Base-by-base conservation (phyloP, 1,140 invertebrate genomes). In the Drusus annulatus region DNA sequence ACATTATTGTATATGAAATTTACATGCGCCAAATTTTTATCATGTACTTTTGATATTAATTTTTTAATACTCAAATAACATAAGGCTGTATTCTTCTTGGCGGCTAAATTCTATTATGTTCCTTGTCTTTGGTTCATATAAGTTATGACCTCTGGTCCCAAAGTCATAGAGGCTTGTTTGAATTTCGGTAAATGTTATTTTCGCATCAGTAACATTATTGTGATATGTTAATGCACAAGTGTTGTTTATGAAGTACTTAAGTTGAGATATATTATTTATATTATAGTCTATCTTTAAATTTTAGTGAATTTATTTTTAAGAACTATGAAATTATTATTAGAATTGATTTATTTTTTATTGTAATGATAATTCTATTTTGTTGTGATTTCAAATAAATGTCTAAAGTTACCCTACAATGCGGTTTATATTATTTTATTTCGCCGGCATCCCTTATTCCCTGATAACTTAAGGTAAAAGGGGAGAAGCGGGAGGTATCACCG, bases 281-380 rank as follows among this genome's bases (percentile, higher is more conserved):
- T 76, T 76, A 63, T 76, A 58, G 45, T 76, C 23, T 60, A 60
- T 76, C 19, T 62, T 45, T 76, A 76, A 76, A 62, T 62, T 75
- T 69, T 52, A 51, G 69, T 73, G 21, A 73, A 52, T 54, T 16
- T 68, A 73, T 52, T 73, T 69, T 73, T 73, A 73, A 52, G 45
- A 52, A 23, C 51, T 73, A 73, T 73, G 51, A 54, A 73, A 52
- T 45, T 69, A 52, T 54, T 23, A 54, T 52, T 52, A 15, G 25
- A 54, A 52, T 19, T 68, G 23, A 63, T 69, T 73, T n/a, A 73
- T 73, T 73, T 73, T 73, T 54, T 17, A 73, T 54, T 54, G 31
- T 69, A 19, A 69, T 69, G 21, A 73, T 73, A 17, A 52, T 54
- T 52, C 45, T 54, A 73, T 52, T 73, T 45, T 69, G 65, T 69